phyloP scores from a whole-genome alignment of 2,888 invertebrate species.

The Microdon myrmicae region DNA sequence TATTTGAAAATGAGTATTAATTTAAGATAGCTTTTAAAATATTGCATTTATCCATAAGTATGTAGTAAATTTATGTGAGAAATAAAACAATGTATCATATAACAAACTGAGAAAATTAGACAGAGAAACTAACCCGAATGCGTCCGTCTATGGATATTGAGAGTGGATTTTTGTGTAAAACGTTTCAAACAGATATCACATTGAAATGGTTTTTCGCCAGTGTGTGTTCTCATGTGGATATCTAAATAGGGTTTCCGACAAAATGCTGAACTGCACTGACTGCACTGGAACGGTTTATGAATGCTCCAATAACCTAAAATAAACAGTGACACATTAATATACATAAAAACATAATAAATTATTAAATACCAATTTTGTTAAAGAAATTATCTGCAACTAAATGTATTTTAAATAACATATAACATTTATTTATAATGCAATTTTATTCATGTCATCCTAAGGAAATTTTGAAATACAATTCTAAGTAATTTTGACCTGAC shows the following conservation, averaged over 20 bases:
- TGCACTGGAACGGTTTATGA: slow-evolving; percentile 71
- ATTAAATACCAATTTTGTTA: slow-evolving; percentile 13
- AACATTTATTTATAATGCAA: too few species aligned
- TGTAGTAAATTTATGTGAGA: neutral
- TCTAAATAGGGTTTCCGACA: slow-evolving; percentile 82
- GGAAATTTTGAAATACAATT: neutral
- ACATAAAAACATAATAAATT: slow-evolving; percentile 32
- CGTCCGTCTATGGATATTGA: slow-evolving; percentile 78
- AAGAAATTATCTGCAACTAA: neutral
- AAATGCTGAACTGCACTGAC: slow-evolving; percentile 71
- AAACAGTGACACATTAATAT: slow-evolving; percentile 56
- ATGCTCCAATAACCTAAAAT: slow-evolving; percentile 60
- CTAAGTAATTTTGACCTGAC: too few species aligned
- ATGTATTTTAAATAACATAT: neutral
- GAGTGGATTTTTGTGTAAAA: slow-evolving; percentile 79
- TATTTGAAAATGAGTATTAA: neutral
- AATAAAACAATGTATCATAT: neutral
- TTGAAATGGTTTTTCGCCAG: slow-evolving; percentile 69
- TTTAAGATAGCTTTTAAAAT: neutral
- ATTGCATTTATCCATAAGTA: neutral
- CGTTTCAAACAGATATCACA: slow-evolving; percentile 77
- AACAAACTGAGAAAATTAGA: slow-evolving; percentile 7
- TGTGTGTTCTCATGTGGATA: slow-evolving; percentile 84
- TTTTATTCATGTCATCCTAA: too few species aligned
- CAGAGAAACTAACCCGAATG: slow-evolving; percentile 71